phyloP scores from a whole-genome alignment of 1,140 invertebrate genomes.

The Drosophila sucinea region DNA sequence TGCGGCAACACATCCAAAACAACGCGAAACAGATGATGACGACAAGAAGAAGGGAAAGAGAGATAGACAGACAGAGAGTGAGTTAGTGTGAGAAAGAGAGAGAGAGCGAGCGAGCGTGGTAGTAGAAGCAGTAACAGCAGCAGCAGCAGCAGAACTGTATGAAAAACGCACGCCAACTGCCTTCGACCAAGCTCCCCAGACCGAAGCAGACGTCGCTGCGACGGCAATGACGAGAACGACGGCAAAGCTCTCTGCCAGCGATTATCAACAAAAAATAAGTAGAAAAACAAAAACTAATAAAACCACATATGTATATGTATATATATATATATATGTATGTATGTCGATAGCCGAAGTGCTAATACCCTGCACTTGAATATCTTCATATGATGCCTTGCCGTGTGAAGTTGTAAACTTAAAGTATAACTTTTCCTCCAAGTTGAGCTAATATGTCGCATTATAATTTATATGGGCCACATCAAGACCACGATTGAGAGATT shows the following conservation, averaged over 20 bases:
- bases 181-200: constrained; percentile 55
- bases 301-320: not conserved
- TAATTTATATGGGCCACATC: no score
- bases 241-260: constrained; percentile 15
- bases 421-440: no score
- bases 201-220: constrained; percentile 54
- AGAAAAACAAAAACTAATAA: constrained; percentile 3
- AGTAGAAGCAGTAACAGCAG: constrained; percentile 10
- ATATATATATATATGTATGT: not conserved
- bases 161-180: constrained; percentile 10
- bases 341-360: not conserved
- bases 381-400: no score
- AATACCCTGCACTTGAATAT: not conserved
- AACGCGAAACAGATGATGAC: constrained; percentile 38
- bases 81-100: not conserved
- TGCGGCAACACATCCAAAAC: constrained; percentile 36
- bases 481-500: no score
- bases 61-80: no score
- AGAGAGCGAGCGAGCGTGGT: constrained; percentile 15
- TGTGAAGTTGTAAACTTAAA: no score
- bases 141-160: constrained; percentile 8
- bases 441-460: no score
- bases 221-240: constrained; percentile 16
- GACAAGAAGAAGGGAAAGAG: constrained; percentile 20
- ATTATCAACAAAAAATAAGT: constrained; percentile 48